Conservation (phyloP, 2,797 vertebrate species). For the Brotogeris chrysoptera region DNA sequence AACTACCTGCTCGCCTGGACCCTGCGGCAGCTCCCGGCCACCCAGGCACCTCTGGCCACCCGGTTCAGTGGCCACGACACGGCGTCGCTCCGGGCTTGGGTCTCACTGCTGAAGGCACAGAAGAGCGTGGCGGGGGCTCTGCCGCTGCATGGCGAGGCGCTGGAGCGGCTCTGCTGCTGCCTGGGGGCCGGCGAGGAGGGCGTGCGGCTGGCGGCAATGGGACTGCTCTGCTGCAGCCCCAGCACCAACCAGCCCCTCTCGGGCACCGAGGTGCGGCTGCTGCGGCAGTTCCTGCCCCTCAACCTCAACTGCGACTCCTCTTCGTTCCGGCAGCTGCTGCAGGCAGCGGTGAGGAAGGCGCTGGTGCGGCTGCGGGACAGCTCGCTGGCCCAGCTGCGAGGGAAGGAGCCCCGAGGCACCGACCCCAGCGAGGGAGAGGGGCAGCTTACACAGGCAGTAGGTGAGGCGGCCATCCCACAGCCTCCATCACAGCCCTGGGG, state of each 20-base stretch:
- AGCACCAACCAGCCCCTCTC: constrained; percentile 80
- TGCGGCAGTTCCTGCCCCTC: constrained; percentile 82
- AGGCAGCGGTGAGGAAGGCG: constrained; percentile 79
- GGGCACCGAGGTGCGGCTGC: constrained; percentile 68
- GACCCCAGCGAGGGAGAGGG: not conserved
- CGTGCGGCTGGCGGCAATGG: constrained; percentile 81
- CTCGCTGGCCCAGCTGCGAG: constrained; percentile 78
- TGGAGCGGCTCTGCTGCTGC: constrained; percentile 76
- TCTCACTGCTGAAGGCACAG: constrained; percentile 79
- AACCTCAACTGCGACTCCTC: constrained; percentile 88
- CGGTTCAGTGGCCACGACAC: constrained; percentile 55
- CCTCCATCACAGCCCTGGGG: accelerated
- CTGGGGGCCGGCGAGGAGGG: constrained; percentile 80
- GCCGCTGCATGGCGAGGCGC: constrained; percentile 22
- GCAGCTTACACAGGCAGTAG: constrained; percentile 76
- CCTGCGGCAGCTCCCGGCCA: constrained; percentile 79
- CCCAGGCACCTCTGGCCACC: constrained; percentile 69
- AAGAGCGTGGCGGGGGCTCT: constrained; percentile 67
- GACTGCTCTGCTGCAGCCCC: constrained; percentile 83
- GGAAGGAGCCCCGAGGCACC: not conserved
- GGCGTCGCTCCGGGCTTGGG: constrained; percentile 83
- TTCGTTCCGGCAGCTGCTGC: constrained; percentile 88
- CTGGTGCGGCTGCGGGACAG: constrained; percentile 86
- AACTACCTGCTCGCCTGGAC: constrained; percentile 82
- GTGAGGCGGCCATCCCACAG: constrained; percentile 57